Evolutionary conservation across 2,888 invertebrate species (phyloP).

Genomic region (Xestia xanthographa): DNA sequence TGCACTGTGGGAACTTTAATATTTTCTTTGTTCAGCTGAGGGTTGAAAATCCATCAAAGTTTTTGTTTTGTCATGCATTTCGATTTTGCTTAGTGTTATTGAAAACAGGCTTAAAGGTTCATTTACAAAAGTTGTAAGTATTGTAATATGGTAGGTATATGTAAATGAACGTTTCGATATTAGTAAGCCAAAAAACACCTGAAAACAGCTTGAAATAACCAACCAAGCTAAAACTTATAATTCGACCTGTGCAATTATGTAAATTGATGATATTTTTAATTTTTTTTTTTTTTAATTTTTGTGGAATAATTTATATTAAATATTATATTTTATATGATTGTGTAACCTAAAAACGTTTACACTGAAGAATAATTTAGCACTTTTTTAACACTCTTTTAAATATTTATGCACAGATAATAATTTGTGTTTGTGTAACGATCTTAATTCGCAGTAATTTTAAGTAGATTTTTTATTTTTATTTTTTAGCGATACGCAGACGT

Average conservation of each 20-base stretch:
- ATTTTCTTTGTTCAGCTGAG: not conserved
- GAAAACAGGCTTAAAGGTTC: constrained; percentile 15
- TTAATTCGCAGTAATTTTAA: constrained; percentile 58
- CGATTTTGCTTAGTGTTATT: not conserved
- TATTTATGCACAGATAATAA: constrained; percentile 62
- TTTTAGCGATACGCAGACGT: constrained; percentile 47
- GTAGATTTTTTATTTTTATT: constrained; percentile 51
- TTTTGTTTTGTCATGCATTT: not conserved
- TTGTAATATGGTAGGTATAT: constrained; percentile 17
- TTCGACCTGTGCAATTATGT: constrained; percentile 46
- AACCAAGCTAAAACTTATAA: constrained; percentile 33
- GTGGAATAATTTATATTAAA: constrained; percentile 44
- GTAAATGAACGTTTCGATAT: constrained; percentile 23
- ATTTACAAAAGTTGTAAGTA: constrained; percentile 43
- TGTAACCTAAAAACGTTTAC: constrained; percentile 55
- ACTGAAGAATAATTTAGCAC: constrained; percentile 65
- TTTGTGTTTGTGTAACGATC: constrained; percentile 54
- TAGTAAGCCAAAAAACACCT: constrained; percentile 2
- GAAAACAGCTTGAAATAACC: constrained; percentile 44
- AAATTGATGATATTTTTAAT: constrained; percentile 45
- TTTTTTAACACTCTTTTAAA: constrained; percentile 60
- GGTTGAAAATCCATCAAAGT: not conserved
- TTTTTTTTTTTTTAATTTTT: constrained; percentile 28
- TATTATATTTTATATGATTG: constrained; percentile 46
- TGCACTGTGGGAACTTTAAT: not conserved